Conservation (phyloP, 2,113 vertebrate species). For the Etia nguti region DNA sequence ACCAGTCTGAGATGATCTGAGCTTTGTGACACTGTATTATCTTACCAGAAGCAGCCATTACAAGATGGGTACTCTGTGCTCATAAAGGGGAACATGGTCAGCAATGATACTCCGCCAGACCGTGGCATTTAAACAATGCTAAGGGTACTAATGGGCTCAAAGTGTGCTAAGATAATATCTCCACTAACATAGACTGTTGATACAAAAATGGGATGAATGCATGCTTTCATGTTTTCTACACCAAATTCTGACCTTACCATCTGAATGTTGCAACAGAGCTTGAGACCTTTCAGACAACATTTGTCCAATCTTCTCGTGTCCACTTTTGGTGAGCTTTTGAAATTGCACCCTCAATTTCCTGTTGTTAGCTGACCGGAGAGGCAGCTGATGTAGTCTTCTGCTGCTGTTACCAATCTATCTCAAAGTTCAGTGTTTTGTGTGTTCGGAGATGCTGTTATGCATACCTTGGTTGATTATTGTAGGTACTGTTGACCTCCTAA, state of each 20-base stretch:
- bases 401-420: not conserved
- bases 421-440: not conserved
- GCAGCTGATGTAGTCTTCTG: fast-evolving
- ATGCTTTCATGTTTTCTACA: not conserved
- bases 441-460: not conserved
- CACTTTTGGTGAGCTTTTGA: not conserved
- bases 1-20: not conserved
- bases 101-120: not conserved
- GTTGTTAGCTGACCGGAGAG: not conserved
- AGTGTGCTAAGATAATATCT: not conserved
- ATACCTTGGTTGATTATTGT: not conserved
- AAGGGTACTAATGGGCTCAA: not conserved
- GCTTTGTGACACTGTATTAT: not conserved
- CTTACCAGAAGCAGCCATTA: not conserved
- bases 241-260: not conserved
- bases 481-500: not conserved
- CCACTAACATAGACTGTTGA: not conserved
- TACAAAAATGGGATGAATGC: not conserved
- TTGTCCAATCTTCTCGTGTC: not conserved
- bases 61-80: not conserved
- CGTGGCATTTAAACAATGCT: not conserved
- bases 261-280: not conserved
- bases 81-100: not conserved
- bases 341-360: not conserved
- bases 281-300: not conserved